Base-by-base conservation (phyloP, 2,888 invertebrate genomes). In the Euphydryas editha region DNA sequence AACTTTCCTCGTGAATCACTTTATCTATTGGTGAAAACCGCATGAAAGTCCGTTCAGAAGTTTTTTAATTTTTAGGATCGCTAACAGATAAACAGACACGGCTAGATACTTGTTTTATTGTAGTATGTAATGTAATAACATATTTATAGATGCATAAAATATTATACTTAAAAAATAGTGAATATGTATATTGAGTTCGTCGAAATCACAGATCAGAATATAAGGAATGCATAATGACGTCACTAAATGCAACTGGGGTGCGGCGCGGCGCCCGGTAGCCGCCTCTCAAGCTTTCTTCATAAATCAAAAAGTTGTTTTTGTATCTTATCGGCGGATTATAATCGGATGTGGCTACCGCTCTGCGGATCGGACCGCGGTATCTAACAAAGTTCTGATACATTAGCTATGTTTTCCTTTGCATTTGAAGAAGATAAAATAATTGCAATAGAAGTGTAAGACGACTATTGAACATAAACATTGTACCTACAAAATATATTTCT, bases 241-340 rank as follows among this genome's bases (percentile, higher is more conserved):
- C 85, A 82, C 83, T 84, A 83, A 71, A 62, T 75, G 79, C 77
- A 77, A 70, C 73, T 75, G 76, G 75, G 70, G 72, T 73, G 73
- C 62, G 74, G 54, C 54, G 54, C 73, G 86, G 88, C 90, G 87
- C 86, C 90, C 90, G 77, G 91, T 90, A 91, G 91, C 90, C 84
- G 86, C 81, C 83, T 83, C 81, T 79, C 78, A 75, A 82, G 86
- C 87, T 88, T 88, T 89, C 88, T 88, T 90, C 90, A 91, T 91
- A 91, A 91, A 91, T 91, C 91, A 91, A 90, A 90, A 90, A 85
- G 89, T 86, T 87, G 90, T 90, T 90, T 90, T 90, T 89, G 85
- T 89, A 85, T 81, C 82, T 88, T 91, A 92, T 90, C 91, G 85
- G 80, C 83, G 83, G 85, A 88, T 90, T 89, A 90, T 90, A 90